phyloP scores from a whole-genome alignment of 2,113 vertebrate species.

The Phocoena sinus region DNA sequence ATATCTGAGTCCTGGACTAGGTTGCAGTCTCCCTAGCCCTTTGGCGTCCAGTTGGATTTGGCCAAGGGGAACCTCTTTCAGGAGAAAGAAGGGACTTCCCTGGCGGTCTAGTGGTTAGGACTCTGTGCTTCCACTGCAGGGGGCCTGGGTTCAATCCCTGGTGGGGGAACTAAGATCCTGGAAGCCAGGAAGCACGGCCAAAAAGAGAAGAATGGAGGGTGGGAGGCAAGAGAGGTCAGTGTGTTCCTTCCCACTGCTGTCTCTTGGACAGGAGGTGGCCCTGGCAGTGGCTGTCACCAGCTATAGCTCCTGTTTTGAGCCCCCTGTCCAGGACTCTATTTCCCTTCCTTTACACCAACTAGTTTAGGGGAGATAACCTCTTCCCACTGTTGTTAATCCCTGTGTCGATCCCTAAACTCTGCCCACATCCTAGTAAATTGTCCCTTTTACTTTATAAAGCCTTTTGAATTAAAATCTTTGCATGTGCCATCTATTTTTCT shows the following conservation, averaged over 20 bases:
- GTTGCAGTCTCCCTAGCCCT: background rate
- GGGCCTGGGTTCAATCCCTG: too few species aligned
- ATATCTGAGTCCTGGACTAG: background rate
- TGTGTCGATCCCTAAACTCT: background rate
- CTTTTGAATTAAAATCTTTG: slow-evolving; percentile 8
- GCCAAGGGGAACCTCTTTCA: background rate
- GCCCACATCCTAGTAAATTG: background rate
- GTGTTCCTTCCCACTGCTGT: background rate
- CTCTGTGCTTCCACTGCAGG: too few species aligned
- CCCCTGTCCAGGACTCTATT: background rate
- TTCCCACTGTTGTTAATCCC: background rate
- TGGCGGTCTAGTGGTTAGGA: too few species aligned
- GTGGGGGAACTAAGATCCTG: too few species aligned
- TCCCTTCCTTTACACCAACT: background rate
- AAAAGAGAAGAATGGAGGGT: background rate
- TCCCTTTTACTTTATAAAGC: background rate
- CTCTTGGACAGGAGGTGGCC: background rate
- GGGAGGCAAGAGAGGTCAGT: background rate
- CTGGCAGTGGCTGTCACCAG: background rate
- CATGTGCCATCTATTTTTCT: background rate
- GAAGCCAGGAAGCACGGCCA: too few species aligned
- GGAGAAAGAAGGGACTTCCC: background rate
- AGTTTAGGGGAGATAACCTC: background rate
- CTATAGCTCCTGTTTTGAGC: background rate
- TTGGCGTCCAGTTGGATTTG: background rate